Base-by-base conservation (phyloP, 1,140 invertebrate genomes). In the Nasonia giraulti region DNA sequence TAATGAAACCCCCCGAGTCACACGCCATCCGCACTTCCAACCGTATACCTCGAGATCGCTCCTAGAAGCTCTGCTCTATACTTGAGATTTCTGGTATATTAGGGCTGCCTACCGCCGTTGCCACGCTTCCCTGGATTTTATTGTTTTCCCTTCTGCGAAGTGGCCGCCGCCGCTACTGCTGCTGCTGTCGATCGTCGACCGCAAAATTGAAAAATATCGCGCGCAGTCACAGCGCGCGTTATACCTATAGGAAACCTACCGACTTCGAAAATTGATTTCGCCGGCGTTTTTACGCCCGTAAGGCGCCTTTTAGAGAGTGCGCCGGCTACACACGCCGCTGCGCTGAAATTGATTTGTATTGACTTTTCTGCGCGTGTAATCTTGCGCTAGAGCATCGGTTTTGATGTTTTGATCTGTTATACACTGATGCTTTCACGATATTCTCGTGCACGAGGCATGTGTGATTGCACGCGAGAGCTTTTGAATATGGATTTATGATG, bases 81-180 rank as follows among this genome's bases (percentile, higher is more conserved):
- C 12, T 55, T 55, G 50, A 55, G 50, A 55, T 55, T 20, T 17
- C 17, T 20, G 50, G 50, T 55, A 20, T 14, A 17, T 17, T 55
- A 55, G 27, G 68, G 10, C 68, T 71, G 68, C 68, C 68, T 33
- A 17, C 68, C 8, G 68, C 27, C 68, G 23, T 33, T 31, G 68
- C 68, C 68, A 33, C 68, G 31, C 27, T n/a, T 82, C 50, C 71
- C 50, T 68, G 33, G n/a, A 27, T 69, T 76, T 83, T 83, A 77
- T 77, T 83, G 82, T 83, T 77, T 77, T 83, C 31, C 6, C 50
- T 69, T 83, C 74, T 31, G 62, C 75, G 55, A 83, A 77, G 74
- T 31, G 44, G 50, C 71, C 50, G 74, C 81, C 31, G 47, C 27
- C 27, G 20, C 55, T 4, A 5, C 17, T 4, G 44, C 27, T 74